Base-by-base conservation (phyloP, 1,140 invertebrate genomes). In the Agrilus planipennis region DNA sequence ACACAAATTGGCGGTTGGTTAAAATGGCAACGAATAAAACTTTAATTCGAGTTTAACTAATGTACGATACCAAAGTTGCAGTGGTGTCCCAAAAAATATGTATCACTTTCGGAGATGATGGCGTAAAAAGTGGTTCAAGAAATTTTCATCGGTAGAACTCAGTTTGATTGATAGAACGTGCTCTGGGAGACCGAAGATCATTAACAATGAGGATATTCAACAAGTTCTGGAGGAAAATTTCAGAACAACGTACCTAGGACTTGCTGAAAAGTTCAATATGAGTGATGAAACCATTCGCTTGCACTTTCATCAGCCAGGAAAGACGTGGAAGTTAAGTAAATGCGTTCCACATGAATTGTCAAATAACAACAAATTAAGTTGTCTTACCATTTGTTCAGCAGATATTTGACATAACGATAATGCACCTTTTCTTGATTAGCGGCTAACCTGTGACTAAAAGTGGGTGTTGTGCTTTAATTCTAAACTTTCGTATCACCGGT, bases 391-490 rank as follows among this genome's bases (percentile, higher is more conserved):
- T n/a, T n/a, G n/a, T n/a, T n/a, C n/a, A n/a, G n/a, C n/a, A n/a
- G 16, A 37, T 37, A n/a, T 18, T 21, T 20, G 14, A 25, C 10
- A 21, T 37, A 15, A 15, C 23, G 5, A 6, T 37, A 2, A 3
- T 14, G 15, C 16, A 14, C 7, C n/a, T n/a, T n/a, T n/a, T 23
- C 18, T 21, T 10, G 10, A 32, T 18, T 29, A 39, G 38, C 30
- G 1, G 38, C 28, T 39, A 39, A 15, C 30, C n/a, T n/a, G n/a
- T n/a, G n/a, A n/a, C n/a, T n/a, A n/a, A n/a, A 25, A n/a, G n/a
- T n/a, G n/a, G n/a, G n/a, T n/a, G n/a, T n/a, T n/a, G n/a, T 20
- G 22, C 23, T 39, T 19, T 29, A 39, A 39, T 39, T 39, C 20
- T 39, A 39, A 18, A 25, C 27, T 12, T 29, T 39, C 17, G 35